phyloP scores from a whole-genome alignment of 1,140 invertebrate species.

The Cardiocondyla obscurior region DNA sequence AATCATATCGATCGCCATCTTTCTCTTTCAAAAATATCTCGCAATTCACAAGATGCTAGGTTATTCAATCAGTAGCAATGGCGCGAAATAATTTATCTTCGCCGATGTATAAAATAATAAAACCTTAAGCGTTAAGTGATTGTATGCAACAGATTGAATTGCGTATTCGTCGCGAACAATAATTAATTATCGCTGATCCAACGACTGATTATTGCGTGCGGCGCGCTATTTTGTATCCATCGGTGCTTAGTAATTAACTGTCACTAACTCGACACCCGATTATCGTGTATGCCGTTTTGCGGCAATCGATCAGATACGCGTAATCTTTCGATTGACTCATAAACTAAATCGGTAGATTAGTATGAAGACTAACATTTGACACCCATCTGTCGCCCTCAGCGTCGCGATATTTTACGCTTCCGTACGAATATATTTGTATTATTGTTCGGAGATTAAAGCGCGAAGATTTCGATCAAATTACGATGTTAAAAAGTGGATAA shows the following conservation, averaged over 20 bases:
- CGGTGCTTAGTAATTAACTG: constrained; percentile 25
- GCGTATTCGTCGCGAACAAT: not conserved
- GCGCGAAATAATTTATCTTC: constrained; percentile 25
- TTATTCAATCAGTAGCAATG: constrained; percentile 25
- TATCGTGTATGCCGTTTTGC: not conserved
- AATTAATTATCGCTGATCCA: constrained; percentile 24
- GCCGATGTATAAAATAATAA: not conserved
- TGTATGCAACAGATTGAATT: not conserved
- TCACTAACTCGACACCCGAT: not conserved
- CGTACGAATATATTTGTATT: not conserved
- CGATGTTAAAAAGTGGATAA: not conserved
- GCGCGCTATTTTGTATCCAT: not conserved
- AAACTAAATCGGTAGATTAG: constrained; percentile 14
- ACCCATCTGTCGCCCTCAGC: not conserved
- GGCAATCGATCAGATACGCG: constrained; percentile 23
- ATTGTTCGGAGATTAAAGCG: not conserved
- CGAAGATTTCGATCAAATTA: constrained; percentile 30
- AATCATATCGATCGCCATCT: not conserved
- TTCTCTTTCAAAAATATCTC: constrained; percentile 1
- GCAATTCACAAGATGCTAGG: not conserved
- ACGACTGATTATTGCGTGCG: not conserved
- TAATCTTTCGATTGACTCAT: constrained; percentile 40
- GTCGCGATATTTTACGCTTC: not conserved
- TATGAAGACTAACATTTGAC: not conserved
- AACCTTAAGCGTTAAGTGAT: not conserved